Conservation (phyloP, 2,113 vertebrate genomes). For the Parotia lawesii region DNA sequence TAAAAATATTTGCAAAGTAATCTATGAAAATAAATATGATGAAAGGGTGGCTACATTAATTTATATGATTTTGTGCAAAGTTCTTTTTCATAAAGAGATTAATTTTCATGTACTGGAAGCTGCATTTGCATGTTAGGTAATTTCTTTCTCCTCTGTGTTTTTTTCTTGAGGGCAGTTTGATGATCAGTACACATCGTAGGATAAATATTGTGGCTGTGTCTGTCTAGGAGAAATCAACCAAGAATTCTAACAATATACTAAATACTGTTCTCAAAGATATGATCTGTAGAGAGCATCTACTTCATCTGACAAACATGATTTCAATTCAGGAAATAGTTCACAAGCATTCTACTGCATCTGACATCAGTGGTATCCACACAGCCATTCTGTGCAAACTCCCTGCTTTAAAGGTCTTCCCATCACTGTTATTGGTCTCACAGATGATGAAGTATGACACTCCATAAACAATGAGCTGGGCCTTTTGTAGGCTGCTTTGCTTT, state of each 20-base stretch:
- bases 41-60: constrained; percentile 21
- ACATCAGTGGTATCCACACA: constrained; percentile 82
- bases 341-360: constrained; percentile 86
- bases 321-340: constrained; percentile 81
- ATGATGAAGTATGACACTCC: constrained; percentile 96
- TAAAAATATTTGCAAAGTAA: constrained; percentile 32
- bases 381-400: constrained; percentile 76
- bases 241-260: constrained; percentile 48
- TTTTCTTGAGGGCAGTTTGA: constrained; percentile 9
- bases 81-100: neutral
- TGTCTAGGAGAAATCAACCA: constrained; percentile 30
- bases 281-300: constrained; percentile 74
- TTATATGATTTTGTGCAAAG: neutral
- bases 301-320: constrained; percentile 74
- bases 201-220: constrained; percentile 1
- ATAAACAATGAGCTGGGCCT: constrained; percentile 94
- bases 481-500: constrained; percentile 84
- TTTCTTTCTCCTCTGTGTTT: neutral
- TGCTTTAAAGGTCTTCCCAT: constrained; percentile 87
- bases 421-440: constrained; percentile 88
- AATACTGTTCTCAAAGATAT: constrained; percentile 74
- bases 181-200: neutral
- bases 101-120: neutral
- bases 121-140: constrained; percentile 6
- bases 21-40: constrained; percentile 43